Evolutionary conservation across 2,888 invertebrate species (phyloP).

Genomic region (Macrosiphum euphorbiae): DNA sequence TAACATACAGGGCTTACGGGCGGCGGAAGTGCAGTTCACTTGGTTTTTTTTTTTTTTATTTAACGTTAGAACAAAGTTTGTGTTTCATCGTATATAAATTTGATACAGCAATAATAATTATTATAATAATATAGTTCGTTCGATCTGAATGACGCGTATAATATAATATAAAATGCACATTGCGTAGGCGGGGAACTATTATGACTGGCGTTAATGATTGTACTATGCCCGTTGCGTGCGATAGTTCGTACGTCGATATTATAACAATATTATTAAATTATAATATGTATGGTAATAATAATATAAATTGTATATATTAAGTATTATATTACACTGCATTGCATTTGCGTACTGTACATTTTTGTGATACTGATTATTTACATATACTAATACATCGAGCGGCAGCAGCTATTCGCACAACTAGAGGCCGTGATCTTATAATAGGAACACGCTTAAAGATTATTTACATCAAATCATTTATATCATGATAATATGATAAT

Average conservation of each 20-base stretch:
- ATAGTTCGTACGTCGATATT: neutral
- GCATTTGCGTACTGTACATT: slow-evolving; percentile 30
- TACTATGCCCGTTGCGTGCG: neutral
- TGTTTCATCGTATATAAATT: neutral
- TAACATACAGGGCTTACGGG: neutral
- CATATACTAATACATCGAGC: slow-evolving; percentile 60
- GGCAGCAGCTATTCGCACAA: slow-evolving; percentile 60
- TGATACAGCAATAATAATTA: neutral
- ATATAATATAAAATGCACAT: neutral
- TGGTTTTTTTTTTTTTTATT: neutral
- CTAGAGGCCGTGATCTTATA: slow-evolving; percentile 64
- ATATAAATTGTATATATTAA: neutral
- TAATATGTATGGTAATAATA: neutral
- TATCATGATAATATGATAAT: neutral
- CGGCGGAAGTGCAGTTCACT: neutral
- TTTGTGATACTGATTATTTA: slow-evolving; percentile 55
- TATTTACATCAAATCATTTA: slow-evolving; percentile 44
- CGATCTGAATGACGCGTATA: neutral
- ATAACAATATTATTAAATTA: neutral
- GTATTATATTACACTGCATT: slow-evolving; percentile 11
- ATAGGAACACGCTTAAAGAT: slow-evolving; percentile 64
- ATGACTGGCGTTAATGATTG: neutral
- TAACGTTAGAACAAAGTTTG: neutral
- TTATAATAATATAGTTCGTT: neutral
- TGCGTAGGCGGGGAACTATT: slow-evolving; percentile 2